Percentiles rank a stretch among this genome's conserved stretches.
Conservation (phyloP, 2,888 invertebrate genomes). For the Tenodera sinensis region DNA sequence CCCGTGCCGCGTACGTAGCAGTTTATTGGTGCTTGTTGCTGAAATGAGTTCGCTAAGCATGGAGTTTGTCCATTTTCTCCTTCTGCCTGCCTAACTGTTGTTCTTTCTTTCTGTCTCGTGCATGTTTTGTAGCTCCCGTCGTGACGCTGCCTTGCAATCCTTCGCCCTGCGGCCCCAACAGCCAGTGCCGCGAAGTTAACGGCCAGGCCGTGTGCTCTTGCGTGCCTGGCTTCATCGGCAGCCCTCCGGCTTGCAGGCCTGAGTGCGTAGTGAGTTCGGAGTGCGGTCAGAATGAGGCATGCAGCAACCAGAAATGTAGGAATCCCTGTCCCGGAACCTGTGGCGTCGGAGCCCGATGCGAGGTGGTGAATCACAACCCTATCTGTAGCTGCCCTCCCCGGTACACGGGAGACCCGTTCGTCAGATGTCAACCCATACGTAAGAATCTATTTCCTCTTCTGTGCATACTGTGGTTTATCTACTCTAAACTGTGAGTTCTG, state of each 20-base stretch:
- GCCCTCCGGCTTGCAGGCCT: conserved; percentile 51
- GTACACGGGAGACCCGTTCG: conserved; percentile 73
- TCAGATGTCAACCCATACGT: conserved; percentile 56
- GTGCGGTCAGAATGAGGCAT: conserved; percentile 51
- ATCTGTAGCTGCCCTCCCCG: conserved; percentile 67
- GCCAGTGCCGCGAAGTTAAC: conserved; percentile 49
- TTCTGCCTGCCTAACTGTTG: neutral
- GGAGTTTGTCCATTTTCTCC: neutral
- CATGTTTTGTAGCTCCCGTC: conserved; percentile 47
- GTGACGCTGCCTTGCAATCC: conserved; percentile 60
- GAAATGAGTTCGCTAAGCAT: neutral
- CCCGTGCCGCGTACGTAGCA: conserved; percentile 20
- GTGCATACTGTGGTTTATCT: neutral
- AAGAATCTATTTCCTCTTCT: conserved; percentile 34
- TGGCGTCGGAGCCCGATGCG: conserved; percentile 64
- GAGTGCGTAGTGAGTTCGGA: conserved; percentile 53
- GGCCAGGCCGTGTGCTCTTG: conserved; percentile 51
- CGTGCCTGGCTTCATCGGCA: conserved; percentile 48
- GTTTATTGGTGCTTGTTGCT: neutral
- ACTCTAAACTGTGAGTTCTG: neutral
- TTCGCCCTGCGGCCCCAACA: conserved; percentile 52
- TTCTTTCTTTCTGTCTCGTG: conserved; percentile 37
- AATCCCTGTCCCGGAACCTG: conserved; percentile 55
- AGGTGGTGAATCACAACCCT: conserved; percentile 71
- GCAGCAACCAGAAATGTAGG: conserved; percentile 51